These are phyloP conservation scores for Erynnis tages DNA, from an alignment of 2,888 invertebrate genomes.

Conservation along the genomic window DNA sequence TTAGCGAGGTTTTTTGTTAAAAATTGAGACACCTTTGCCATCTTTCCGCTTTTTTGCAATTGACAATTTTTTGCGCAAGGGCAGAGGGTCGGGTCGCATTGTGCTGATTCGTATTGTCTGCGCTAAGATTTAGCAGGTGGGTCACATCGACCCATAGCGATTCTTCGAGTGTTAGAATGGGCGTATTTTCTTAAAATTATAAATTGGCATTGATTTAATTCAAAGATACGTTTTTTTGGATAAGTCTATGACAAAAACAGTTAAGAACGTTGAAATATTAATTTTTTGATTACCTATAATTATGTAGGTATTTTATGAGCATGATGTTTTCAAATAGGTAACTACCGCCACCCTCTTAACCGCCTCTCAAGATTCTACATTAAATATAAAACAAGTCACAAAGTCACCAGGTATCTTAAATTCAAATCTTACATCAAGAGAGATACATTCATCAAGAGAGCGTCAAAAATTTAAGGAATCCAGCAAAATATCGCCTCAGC, in stretches of 20 bases:
- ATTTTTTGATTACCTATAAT: too few relatives aligned
- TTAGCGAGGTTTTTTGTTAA: slow-evolving; percentile 66
- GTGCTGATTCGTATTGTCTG: slow-evolving; percentile 52
- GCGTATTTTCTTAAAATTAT: slow-evolving; percentile 13
- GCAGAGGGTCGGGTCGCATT: slow-evolving; percentile 66
- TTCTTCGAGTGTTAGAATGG: slow-evolving; percentile 17
- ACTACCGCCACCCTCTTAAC: too few relatives aligned
- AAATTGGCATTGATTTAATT: too few relatives aligned
- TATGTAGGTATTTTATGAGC: too few relatives aligned
- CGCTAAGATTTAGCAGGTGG: slow-evolving; percentile 71
- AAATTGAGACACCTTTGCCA: slow-evolving; percentile 80
- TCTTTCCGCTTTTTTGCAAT: slow-evolving; percentile 71
- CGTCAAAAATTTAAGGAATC: neutral
- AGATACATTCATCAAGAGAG: neutral
- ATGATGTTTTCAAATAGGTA: too few relatives aligned
- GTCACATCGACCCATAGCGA: slow-evolving; percentile 49
- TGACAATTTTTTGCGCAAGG: slow-evolving; percentile 57
- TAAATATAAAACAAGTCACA: too few relatives aligned
- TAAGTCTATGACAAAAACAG: too few relatives aligned
- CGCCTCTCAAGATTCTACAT: too few relatives aligned
- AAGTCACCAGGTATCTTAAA: neutral
- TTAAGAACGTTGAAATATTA: too few relatives aligned
- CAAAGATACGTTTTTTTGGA: too few relatives aligned
- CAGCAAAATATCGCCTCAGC: neutral
- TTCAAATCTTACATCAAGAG: neutral